Percentiles rank a stretch among this genome's conserved stretches.
Conservation (phyloP, 1,140 invertebrate genomes). For the Ceratoteleas bidentatus region DNA sequence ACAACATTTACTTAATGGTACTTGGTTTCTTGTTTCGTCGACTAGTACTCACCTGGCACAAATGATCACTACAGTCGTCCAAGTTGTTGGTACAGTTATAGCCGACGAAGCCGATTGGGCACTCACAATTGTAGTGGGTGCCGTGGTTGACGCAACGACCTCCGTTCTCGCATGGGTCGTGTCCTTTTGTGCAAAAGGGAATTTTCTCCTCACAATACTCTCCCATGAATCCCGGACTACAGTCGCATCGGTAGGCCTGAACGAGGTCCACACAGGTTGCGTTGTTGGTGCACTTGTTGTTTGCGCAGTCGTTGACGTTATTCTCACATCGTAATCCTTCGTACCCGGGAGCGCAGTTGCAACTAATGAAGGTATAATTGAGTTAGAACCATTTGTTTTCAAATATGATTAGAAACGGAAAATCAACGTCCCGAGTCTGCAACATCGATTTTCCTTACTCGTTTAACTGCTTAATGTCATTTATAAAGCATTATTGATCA, state of each 20-base stretch:
- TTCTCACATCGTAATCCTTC: constrained; percentile 95
- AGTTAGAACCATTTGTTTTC: not conserved
- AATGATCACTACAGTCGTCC: constrained; percentile 94
- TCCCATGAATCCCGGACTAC: constrained; percentile 91
- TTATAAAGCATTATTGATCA: too few relatives aligned
- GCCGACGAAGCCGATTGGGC: constrained; percentile 93
- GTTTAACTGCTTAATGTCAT: too few relatives aligned
- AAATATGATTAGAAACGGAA: too few relatives aligned
- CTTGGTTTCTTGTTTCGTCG: not conserved
- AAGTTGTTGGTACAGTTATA: constrained; percentile 96
- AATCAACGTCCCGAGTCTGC: too few relatives aligned
- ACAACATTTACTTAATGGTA: not conserved
- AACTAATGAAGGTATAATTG: constrained; percentile 82
- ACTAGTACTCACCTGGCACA: constrained; percentile 89
- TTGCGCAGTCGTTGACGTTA: constrained; percentile 93
- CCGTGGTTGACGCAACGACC: constrained; percentile 93
- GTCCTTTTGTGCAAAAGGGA: constrained; percentile 91
- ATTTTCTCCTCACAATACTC: constrained; percentile 96
- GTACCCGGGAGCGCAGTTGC: constrained; percentile 92
- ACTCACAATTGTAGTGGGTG: constrained; percentile 96
- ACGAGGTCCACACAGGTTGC: constrained; percentile 93
- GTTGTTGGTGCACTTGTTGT: constrained; percentile 93
- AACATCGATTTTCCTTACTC: too few relatives aligned
- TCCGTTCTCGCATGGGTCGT: constrained; percentile 96
- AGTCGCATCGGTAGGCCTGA: constrained; percentile 92